Evolutionary conservation across 2,113 vertebrate genomes (phyloP).

Genomic region (Acanthisitta chloris): DNA sequence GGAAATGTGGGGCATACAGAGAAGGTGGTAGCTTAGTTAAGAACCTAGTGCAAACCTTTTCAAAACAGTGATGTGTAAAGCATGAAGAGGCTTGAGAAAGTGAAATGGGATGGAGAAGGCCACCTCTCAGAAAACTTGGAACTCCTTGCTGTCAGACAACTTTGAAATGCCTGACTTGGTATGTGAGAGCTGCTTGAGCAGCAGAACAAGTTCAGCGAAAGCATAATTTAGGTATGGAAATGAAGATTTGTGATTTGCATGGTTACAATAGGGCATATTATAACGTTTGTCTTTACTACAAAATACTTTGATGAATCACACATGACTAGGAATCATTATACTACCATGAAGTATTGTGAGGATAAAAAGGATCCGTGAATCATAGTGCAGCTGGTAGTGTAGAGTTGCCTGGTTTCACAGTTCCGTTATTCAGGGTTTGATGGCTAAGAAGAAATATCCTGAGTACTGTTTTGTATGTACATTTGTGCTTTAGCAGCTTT

Average conservation of each 20-base stretch:
- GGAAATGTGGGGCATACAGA: background rate
- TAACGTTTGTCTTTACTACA: conserved; percentile 61
- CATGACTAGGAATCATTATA: conserved; percentile 56
- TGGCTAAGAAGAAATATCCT: conserved; percentile 34
- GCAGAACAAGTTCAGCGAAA: conserved; percentile 18
- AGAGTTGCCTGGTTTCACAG: conserved; percentile 33
- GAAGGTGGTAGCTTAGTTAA: background rate
- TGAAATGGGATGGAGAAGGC: background rate
- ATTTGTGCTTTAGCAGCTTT: background rate
- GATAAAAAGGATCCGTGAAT: conserved; percentile 60
- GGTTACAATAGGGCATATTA: conserved; percentile 54
- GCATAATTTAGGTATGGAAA: conserved; percentile 60
- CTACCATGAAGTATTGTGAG: conserved; percentile 43
- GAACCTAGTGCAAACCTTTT: background rate
- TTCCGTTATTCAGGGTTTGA: conserved; percentile 21
- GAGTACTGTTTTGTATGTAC: background rate
- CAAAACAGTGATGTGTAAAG: background rate
- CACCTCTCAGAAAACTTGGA: background rate
- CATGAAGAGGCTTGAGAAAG: background rate
- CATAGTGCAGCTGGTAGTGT: conserved; percentile 62
- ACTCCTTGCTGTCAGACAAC: background rate
- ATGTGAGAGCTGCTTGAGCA: conserved; percentile 29
- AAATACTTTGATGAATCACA: conserved; percentile 62
- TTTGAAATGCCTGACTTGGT: background rate
- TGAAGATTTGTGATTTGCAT: conserved; percentile 55